phyloP scores from a whole-genome alignment of 2,888 invertebrate genomes.

The Spatulosminthurus flaviceps region DNA sequence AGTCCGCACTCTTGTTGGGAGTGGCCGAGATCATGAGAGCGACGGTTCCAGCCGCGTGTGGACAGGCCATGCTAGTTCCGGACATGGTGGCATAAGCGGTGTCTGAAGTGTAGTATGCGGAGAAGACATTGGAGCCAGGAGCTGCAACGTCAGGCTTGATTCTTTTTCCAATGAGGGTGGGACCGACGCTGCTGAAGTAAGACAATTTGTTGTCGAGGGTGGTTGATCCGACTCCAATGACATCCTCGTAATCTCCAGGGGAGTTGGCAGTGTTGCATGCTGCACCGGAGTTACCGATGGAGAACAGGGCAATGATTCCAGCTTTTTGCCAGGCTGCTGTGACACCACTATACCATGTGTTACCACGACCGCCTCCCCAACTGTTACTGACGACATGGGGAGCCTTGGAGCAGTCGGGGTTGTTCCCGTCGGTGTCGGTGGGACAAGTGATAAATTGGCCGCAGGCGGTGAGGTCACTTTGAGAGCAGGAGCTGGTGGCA shows the following conservation, averaged over 20 bases:
- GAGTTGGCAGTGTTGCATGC: neutral
- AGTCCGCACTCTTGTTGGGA: conserved; percentile 17
- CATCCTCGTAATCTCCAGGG: conserved; percentile 12
- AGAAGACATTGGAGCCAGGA: conserved; percentile 44
- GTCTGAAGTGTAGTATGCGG: conserved; percentile 44
- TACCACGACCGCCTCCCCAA: neutral
- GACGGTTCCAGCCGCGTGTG: conserved; percentile 47
- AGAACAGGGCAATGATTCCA: conserved; percentile 14
- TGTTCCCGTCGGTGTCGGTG: neutral
- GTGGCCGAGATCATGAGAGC: conserved; percentile 32
- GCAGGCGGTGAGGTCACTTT: neutral
- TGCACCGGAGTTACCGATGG: conserved; percentile 17
- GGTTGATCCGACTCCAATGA: conserved; percentile 19
- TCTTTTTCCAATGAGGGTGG: neutral
- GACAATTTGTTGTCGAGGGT: neutral
- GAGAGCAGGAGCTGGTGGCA: neutral
- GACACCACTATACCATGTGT: neutral
- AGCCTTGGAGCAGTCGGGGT: neutral
- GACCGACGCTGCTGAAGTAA: conserved; percentile 12
- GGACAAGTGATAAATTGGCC: conserved; percentile 6
- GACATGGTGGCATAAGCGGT: conserved; percentile 33
- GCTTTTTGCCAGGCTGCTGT: neutral
- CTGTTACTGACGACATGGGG: conserved; percentile 39
- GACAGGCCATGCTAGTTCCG: conserved; percentile 46
- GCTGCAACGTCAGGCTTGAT: conserved; percentile 18